Conservation (phyloP, 2,888 invertebrate genomes). For the Gryllus longicercus region DNA sequence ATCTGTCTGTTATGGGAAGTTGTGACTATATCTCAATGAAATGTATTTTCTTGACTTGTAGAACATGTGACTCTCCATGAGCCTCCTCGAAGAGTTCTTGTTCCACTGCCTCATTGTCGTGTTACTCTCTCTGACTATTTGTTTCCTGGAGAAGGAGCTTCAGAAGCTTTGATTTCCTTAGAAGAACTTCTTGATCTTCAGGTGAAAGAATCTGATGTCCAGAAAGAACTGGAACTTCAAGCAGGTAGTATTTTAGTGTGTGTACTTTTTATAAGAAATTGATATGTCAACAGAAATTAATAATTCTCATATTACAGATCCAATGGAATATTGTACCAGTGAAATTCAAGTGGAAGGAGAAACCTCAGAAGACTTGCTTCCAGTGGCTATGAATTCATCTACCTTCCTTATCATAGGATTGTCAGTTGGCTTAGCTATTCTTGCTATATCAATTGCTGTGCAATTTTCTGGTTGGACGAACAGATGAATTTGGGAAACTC, state of each 20-base stretch:
- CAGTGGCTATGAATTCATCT: conserved; percentile 18
- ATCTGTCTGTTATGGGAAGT: no score
- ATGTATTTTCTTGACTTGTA: conserved; percentile 44
- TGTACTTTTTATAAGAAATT: no score
- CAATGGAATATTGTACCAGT: conserved; percentile 24
- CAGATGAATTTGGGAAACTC: background rate
- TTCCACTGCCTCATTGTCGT: conserved; percentile 60
- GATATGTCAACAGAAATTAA: no score
- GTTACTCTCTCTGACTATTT: conserved; percentile 84
- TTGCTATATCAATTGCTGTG: conserved; percentile 27
- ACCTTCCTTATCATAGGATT: conserved; percentile 25
- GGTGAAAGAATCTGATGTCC: conserved; percentile 65
- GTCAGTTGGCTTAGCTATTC: conserved; percentile 20
- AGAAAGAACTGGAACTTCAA: conserved; percentile 72
- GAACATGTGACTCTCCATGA: conserved; percentile 80
- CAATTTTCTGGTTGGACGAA: conserved; percentile 25
- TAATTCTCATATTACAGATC: conserved; percentile 25
- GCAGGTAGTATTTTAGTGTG: conserved; percentile 56
- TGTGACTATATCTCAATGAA: background rate
- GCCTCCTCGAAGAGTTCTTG: conserved; percentile 81
- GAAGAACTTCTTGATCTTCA: conserved; percentile 77
- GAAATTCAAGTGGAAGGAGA: conserved; percentile 24
- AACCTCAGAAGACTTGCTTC: conserved; percentile 26
- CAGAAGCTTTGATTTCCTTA: conserved; percentile 75
- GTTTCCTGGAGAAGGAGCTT: conserved; percentile 84